Conservation (phyloP, 2,113 vertebrate genomes). For the Dermatemys mawii region DNA sequence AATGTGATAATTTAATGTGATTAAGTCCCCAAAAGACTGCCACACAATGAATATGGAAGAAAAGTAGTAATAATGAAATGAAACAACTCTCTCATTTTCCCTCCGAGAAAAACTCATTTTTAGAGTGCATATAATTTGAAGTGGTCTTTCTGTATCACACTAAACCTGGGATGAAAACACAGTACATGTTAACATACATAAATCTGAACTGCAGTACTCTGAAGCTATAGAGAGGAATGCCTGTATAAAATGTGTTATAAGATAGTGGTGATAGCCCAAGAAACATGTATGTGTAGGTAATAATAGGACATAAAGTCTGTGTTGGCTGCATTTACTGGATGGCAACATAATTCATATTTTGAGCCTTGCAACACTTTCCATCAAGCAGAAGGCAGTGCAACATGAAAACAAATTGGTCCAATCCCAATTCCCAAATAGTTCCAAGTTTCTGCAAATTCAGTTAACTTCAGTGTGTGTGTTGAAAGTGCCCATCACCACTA, state of each 20-base stretch:
- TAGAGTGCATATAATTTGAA: background rate
- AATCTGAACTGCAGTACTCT: background rate
- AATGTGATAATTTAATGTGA: background rate
- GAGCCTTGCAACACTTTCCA: background rate
- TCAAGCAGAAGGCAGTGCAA: background rate
- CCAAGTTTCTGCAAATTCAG: background rate
- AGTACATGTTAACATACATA: background rate
- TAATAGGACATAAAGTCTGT: background rate
- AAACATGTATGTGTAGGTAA: background rate
- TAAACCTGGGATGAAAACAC: background rate
- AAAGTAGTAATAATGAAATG: background rate
- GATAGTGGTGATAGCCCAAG: background rate
- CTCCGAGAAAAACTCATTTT: background rate
- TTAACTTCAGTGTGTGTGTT: background rate
- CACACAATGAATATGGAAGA: background rate
- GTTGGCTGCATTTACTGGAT: background rate
- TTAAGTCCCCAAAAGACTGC: fast-evolving
- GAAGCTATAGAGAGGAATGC: background rate
- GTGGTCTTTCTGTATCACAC: background rate
- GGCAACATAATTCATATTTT: background rate
- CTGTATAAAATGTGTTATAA: background rate
- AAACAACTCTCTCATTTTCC: background rate
- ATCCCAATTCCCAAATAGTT: background rate
- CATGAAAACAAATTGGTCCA: background rate
- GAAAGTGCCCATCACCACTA: background rate